Percentiles rank a stretch among this genome's conserved stretches.
phyloP scores from a whole-genome alignment of 2,888 invertebrate species.

The Phrixothrix hirtus region DNA sequence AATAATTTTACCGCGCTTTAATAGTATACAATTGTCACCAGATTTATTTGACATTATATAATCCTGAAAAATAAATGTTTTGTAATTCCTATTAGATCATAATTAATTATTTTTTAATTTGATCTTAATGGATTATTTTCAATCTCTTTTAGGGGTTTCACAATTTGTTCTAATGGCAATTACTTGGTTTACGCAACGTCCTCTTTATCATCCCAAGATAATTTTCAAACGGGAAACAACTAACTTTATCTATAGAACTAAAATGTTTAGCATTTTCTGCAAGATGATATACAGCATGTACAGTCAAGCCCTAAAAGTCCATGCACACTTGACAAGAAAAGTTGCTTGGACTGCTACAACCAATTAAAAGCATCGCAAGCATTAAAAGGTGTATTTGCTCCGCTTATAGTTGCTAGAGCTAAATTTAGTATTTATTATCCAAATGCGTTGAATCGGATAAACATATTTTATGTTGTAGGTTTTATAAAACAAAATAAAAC shows the following conservation, averaged over 20 bases:
- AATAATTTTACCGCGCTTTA: neutral
- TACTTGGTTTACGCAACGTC: slow-evolving; percentile 1
- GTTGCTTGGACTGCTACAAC: no score
- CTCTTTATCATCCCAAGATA: slow-evolving; percentile 2
- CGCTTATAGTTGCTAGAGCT: no score
- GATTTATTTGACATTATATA: no score
- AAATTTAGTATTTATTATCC: no score
- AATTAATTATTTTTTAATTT: neutral
- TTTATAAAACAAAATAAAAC: no score
- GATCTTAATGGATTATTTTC: neutral
- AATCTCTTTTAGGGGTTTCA: neutral
- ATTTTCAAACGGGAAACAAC: slow-evolving; percentile 4
- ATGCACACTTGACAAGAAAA: no score
- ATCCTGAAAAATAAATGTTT: neutral
- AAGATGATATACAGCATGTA: slow-evolving; percentile 1
- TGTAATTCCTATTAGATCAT: neutral
- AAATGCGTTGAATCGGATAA: no score
- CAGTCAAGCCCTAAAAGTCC: no score
- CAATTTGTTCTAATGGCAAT: slow-evolving; percentile 1
- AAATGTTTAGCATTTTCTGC: neutral
- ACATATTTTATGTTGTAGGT: no score
- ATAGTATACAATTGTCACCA: neutral
- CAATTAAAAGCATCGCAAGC: no score
- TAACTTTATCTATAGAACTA: neutral
- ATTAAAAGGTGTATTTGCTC: no score